Conservation (phyloP, 2,113 vertebrate genomes). For the Hystrix brachyura region DNA sequence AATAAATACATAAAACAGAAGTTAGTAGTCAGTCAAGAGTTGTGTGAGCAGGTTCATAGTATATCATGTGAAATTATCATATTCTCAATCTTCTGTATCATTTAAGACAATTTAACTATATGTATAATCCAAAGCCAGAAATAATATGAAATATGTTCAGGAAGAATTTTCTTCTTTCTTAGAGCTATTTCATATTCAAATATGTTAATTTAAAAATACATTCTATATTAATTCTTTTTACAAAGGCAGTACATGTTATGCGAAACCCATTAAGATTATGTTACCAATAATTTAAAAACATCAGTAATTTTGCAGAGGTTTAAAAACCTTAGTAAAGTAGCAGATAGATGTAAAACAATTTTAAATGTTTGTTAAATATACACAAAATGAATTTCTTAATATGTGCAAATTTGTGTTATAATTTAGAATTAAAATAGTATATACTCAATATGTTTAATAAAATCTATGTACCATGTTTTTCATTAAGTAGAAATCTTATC, state of each 20-base stretch:
- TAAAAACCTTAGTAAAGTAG: conserved; percentile 74
- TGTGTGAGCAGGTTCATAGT: conserved; percentile 75
- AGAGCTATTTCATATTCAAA: conserved; percentile 69
- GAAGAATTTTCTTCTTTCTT: conserved; percentile 67
- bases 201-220: conserved; percentile 81
- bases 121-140: conserved; percentile 64
- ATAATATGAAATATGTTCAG: conserved; percentile 67
- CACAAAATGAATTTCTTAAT: conserved; percentile 71
- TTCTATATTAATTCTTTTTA: conserved; percentile 75
- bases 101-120: conserved; percentile 73
- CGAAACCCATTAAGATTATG: conserved; percentile 70
- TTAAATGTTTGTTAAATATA: conserved; percentile 74
- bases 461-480: conserved; percentile 61
- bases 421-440: conserved; percentile 78
- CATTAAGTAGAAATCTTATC: conserved; percentile 49
- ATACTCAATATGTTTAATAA: conserved; percentile 69
- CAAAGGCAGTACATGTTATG: conserved; percentile 70
- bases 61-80: conserved; percentile 55
- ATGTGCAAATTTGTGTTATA: conserved; percentile 76
- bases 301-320: conserved; percentile 64
- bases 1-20: conserved; percentile 84
- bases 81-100: conserved; percentile 48
- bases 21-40: conserved; percentile 83
- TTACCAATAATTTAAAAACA: conserved; percentile 74
- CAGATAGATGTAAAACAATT: conserved; percentile 68